These are phyloP conservation scores for Glyptemys insculpta DNA, from an alignment of 2,797 vertebrate species.

Conservation along the genomic window DNA sequence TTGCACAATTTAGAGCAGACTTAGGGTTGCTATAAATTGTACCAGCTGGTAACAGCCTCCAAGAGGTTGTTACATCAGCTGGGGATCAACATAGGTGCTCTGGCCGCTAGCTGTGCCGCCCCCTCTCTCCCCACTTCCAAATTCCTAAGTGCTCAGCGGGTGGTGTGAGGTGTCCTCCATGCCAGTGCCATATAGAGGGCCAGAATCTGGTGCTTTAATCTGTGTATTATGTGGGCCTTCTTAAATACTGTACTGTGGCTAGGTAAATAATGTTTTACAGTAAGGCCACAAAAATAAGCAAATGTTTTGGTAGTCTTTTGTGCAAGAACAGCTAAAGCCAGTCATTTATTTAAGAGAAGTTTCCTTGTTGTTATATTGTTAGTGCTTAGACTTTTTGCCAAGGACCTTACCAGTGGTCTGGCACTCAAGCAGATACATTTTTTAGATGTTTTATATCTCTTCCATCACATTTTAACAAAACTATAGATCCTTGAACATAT, in stretches of 20 bases:
- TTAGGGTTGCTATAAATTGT: neutral
- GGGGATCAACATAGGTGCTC: neutral
- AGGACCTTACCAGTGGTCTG: neutral
- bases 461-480: neutral
- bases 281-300: neutral
- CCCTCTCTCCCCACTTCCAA: neutral
- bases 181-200: neutral
- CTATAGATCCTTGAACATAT: neutral
- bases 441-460: neutral
- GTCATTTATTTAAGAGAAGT: neutral
- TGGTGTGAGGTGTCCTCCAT: rapidly evolving
- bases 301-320: neutral
- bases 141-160: neutral
- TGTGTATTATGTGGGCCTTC: neutral
- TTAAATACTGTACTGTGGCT: neutral
- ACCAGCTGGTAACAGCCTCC: neutral
- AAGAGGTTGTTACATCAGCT: neutral
- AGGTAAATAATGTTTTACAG: neutral
- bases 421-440: neutral
- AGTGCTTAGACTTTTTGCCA: neutral
- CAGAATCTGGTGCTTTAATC: neutral
- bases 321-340: neutral
- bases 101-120: neutral
- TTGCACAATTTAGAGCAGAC: conserved; percentile 7
- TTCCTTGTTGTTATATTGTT: neutral